These are phyloP conservation scores for Clarias batrachus DNA, from an alignment of 2,113 vertebrate species.

Conservation along the genomic window DNA sequence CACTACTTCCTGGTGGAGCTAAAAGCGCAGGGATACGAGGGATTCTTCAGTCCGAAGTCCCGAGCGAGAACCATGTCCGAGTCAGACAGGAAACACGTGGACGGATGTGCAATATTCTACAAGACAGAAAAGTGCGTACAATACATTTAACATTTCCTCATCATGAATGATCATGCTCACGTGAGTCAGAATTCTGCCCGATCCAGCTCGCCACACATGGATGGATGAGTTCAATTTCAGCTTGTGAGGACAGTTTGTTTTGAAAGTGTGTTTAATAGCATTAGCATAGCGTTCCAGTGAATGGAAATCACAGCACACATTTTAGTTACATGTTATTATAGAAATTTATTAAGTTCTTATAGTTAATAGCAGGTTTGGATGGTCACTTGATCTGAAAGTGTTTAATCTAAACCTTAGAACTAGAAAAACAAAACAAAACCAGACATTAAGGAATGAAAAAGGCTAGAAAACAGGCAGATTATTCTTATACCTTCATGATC, in stretches of 20 bases:
- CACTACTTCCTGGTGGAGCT: conserved; percentile 92
- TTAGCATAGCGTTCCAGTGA: not conserved
- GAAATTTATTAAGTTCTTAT: not conserved
- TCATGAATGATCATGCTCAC: not conserved
- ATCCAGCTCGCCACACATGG: not conserved
- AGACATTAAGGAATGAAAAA: not conserved
- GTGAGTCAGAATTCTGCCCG: not conserved
- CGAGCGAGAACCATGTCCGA: conserved; percentile 97
- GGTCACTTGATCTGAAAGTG: not conserved
- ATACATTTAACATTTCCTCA: not conserved
- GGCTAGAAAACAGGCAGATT: not conserved
- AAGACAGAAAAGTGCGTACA: conserved; percentile 88
- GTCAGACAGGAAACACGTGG: conserved; percentile 95
- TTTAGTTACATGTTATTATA: not conserved
- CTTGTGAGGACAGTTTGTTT: not conserved
- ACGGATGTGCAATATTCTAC: conserved; percentile 98
- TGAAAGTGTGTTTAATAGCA: no score
- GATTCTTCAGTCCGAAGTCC: conserved; percentile 98
- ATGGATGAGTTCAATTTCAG: not conserved
- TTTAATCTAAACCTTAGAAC: not conserved
- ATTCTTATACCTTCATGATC: not conserved
- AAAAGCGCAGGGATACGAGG: conserved; percentile 94
- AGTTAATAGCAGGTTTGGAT: not conserved
- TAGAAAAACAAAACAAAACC: not conserved
- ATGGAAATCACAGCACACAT: not conserved